These are phyloP conservation scores for Borostomias antarcticus DNA, from an alignment of 2,797 vertebrate species.

Conservation along the genomic window DNA sequence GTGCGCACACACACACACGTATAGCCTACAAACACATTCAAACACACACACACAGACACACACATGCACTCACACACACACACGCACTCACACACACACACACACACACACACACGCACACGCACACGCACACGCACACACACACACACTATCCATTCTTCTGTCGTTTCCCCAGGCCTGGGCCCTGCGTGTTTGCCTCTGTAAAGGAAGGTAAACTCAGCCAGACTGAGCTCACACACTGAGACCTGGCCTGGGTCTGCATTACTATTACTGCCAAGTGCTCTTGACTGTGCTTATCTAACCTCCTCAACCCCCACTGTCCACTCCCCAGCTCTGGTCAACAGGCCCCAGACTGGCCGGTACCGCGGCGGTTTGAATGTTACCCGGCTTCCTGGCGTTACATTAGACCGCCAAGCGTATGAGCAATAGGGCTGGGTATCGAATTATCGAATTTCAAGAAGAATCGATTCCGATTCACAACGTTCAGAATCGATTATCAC, in stretches of 20 bases:
- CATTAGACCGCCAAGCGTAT: too few species aligned
- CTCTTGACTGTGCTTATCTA: constrained; percentile 29
- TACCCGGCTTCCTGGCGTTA: too few species aligned
- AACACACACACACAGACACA: not conserved
- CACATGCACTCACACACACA: too few species aligned
- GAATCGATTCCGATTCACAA: too few species aligned
- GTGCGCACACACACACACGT: not conserved
- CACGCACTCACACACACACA: constrained; percentile 18
- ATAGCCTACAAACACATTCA: too few species aligned
- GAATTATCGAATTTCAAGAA: too few species aligned
- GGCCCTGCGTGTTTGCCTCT: not conserved
- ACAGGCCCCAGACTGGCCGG: too few species aligned
- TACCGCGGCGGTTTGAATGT: too few species aligned
- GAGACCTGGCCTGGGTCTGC: not conserved
- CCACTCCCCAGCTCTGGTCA: too few species aligned
- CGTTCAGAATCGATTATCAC: too few species aligned
- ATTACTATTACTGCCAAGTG: constrained; percentile 5
- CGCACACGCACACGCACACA: not conserved
- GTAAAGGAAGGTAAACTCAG: constrained; percentile 8
- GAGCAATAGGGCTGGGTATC: too few species aligned
- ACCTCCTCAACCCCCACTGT: not conserved
- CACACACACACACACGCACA: constrained; percentile 18
- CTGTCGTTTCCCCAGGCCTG: not conserved
- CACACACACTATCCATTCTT: too few species aligned
- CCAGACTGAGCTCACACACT: not conserved